Evolutionary conservation across 2,113 vertebrate species (phyloP).

Genomic region (Perognathus longimembris): DNA sequence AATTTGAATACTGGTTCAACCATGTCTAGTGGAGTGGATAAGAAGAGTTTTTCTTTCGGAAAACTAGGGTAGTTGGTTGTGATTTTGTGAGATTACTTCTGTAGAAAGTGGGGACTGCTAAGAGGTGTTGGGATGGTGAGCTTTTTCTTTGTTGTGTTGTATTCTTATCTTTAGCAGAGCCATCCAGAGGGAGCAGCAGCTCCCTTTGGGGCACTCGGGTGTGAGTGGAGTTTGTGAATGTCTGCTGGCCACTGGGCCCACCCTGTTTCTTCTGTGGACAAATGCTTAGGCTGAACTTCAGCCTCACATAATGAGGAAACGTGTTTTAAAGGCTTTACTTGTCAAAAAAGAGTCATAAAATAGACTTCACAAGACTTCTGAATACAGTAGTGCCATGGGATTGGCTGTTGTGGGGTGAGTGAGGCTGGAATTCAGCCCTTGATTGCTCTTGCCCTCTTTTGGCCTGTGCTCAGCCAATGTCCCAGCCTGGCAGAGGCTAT

Average conservation of each 20-base stretch:
- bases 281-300: constrained; percentile 73
- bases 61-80: neutral
- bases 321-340: constrained; percentile 73
- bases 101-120: neutral
- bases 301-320: constrained; percentile 77
- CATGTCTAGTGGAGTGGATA: neutral
- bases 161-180: neutral
- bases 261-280: constrained; percentile 49
- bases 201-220: neutral
- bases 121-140: neutral
- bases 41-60: neutral
- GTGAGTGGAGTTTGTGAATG: neutral
- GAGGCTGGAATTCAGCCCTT: neutral
- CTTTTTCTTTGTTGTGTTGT: neutral
- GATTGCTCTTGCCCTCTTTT: neutral
- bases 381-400: neutral
- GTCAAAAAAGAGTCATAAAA: constrained; percentile 77
- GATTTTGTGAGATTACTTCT: neutral
- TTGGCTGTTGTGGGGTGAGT: neutral
- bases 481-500: neutral
- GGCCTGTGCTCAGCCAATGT: neutral
- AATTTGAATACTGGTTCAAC: neutral
- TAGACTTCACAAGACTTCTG: constrained; percentile 69
- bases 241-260: neutral
- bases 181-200: neutral